Evolutionary conservation across 2,113 vertebrate species (phyloP).

Genomic region (Pholis gunnellus): DNA sequence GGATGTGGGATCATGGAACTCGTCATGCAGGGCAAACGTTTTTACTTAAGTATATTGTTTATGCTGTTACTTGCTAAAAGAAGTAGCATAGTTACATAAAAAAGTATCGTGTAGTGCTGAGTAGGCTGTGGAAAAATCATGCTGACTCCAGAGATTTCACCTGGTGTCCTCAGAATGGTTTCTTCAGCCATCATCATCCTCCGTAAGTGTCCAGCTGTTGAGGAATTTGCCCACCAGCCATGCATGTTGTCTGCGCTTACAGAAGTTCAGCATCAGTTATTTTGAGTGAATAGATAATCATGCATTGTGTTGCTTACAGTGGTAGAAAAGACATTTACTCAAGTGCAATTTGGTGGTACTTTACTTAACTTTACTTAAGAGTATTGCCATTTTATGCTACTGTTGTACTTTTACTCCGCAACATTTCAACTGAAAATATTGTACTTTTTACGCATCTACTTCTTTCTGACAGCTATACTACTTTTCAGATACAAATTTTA

Average conservation of each 20-base stretch:
- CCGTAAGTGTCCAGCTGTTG: constrained; percentile 72
- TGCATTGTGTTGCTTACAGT: background rate
- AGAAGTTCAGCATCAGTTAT: constrained; percentile 3
- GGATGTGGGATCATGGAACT: constrained; percentile 51
- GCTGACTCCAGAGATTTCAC: constrained; percentile 73
- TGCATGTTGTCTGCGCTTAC: constrained; percentile 28
- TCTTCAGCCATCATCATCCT: constrained; percentile 81
- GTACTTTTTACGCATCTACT: background rate
- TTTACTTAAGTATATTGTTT: constrained; percentile 4
- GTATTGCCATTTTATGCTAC: background rate
- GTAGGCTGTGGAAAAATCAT: constrained; percentile 50
- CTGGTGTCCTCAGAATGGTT: constrained; percentile 74
- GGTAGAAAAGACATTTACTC: background rate
- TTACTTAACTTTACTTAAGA: background rate
- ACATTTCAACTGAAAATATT: background rate
- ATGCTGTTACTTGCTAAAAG: background rate
- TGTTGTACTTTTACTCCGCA: background rate
- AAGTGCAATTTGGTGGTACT: background rate
- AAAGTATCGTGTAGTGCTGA: background rate
- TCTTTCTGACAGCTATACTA: background rate
- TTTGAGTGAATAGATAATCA: background rate
- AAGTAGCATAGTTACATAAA: constrained; percentile 4
- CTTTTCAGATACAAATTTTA: background rate
- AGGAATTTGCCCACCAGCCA: background rate
- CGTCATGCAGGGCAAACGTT: constrained; percentile 43